Conservation (phyloP, 1,140 invertebrate species). For the Plutomurus gul region DNA sequence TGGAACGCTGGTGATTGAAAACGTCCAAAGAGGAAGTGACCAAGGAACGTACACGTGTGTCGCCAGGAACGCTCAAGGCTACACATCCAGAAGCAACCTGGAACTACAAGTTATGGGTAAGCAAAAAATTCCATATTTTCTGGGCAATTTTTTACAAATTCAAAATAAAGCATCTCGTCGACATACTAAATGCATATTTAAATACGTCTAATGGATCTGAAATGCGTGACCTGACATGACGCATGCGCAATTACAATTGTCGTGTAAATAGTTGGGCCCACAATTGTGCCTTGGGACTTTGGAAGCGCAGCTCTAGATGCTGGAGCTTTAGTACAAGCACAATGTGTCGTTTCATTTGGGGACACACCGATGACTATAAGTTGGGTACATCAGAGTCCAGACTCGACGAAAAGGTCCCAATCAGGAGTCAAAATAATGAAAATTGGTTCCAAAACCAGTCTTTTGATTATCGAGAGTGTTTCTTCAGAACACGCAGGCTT, state of each 20-base stretch:
- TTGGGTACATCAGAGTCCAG: slow-evolving; percentile 55
- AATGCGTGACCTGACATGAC: too few relatives aligned
- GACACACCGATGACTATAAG: slow-evolving; percentile 58
- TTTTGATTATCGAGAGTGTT: slow-evolving; percentile 75
- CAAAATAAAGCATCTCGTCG: too few relatives aligned
- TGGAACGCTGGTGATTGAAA: slow-evolving; percentile 90
- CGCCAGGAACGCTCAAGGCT: slow-evolving; percentile 85
- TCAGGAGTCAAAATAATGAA: slow-evolving; percentile 61
- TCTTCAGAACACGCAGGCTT: slow-evolving; percentile 70
- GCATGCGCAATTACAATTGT: too few relatives aligned
- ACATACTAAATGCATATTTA: too few relatives aligned
- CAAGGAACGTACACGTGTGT: slow-evolving; percentile 94
- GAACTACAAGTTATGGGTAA: slow-evolving; percentile 97
- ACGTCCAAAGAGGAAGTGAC: slow-evolving; percentile 87
- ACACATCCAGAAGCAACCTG: slow-evolving; percentile 80
- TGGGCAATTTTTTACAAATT: too few relatives aligned
- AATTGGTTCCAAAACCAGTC: slow-evolving; percentile 59
- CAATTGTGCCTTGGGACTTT: slow-evolving; percentile 68
- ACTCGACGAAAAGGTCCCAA: slow-evolving; percentile 44
- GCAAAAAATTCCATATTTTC: slow-evolving; percentile 52
- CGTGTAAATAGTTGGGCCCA: slow-evolving; percentile 72
- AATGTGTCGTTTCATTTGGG: slow-evolving; percentile 58
- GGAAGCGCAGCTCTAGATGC: slow-evolving; percentile 62
- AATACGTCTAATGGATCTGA: too few relatives aligned
- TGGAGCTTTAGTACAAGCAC: slow-evolving; percentile 50